phyloP scores from a whole-genome alignment of 2,888 invertebrate species.

The Nomada lathburiana region DNA sequence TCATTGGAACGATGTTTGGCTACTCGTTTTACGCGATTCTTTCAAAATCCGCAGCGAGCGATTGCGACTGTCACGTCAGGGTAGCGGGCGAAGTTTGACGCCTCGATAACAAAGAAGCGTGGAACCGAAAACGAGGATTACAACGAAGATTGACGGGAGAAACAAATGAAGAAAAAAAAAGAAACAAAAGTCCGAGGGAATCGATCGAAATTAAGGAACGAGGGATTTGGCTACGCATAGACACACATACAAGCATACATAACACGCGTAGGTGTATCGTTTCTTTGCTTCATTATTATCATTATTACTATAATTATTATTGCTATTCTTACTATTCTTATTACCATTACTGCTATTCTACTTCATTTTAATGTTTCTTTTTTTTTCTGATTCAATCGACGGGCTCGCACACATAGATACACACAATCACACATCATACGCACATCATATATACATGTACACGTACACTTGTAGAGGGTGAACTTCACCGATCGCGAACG shows the following conservation, averaged over 20 bases:
- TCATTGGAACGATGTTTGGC: too few relatives aligned
- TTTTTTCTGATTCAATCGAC: constrained; percentile 7
- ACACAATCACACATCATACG: neutral
- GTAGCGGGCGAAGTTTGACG: neutral
- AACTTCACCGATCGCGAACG: constrained; percentile 8
- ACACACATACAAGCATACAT: constrained; percentile 4
- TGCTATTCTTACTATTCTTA: neutral
- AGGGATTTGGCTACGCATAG: constrained; percentile 23
- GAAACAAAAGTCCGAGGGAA: neutral
- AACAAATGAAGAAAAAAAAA: neutral
- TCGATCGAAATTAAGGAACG: constrained; percentile 19
- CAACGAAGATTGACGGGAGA: constrained; percentile 51
- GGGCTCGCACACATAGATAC: constrained; percentile 8
- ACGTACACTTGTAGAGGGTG: neutral
- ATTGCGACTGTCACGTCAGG: neutral
- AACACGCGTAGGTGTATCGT: constrained; percentile 8
- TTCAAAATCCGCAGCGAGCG: neutral
- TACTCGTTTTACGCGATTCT: neutral
- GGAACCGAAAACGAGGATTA: neutral
- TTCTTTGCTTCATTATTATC: constrained; percentile 5
- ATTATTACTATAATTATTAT: neutral
- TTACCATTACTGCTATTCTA: neutral
- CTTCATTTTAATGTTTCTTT: neutral
- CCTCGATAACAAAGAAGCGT: neutral
- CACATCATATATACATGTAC: neutral